Conservation (phyloP, 1,140 invertebrate species). For the Apocrypta bakeri region DNA sequence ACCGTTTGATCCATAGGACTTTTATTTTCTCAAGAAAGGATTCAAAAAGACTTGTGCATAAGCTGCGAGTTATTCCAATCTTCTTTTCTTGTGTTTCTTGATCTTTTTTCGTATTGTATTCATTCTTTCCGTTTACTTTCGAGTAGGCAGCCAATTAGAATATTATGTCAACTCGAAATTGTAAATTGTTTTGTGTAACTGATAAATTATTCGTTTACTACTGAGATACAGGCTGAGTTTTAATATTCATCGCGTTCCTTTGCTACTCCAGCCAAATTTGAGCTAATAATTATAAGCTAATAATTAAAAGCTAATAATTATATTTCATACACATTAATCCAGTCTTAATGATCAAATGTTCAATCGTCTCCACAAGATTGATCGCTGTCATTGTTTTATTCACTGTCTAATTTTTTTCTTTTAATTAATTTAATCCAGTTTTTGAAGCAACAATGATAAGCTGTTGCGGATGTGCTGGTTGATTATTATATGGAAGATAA, state of each 20-base stretch:
- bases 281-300: too few species aligned
- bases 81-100: constrained; percentile 21
- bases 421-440: constrained; percentile 21
- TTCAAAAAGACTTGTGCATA: constrained; percentile 40
- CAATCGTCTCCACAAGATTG: not conserved
- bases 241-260: constrained; percentile 41
- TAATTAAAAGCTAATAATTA: too few species aligned
- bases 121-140: constrained; percentile 25
- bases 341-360: constrained; percentile 6
- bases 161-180: constrained; percentile 35
- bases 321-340: not conserved
- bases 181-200: constrained; percentile 47
- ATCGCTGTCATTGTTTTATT: constrained; percentile 10
- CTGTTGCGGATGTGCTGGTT: constrained; percentile 35
- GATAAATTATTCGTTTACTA: constrained; percentile 50
- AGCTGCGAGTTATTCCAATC: constrained; percentile 21
- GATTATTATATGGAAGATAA: constrained; percentile 35
- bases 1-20: constrained; percentile 44
- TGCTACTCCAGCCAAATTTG: not conserved
- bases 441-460: constrained; percentile 25
- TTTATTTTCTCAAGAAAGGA: constrained; percentile 32
- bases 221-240: constrained; percentile 10
- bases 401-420: constrained; percentile 11
- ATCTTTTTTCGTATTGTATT: constrained; percentile 30
- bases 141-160: constrained; percentile 12